Conservation (phyloP, 1,140 invertebrate genomes). For the Drosophila quadrilineata region DNA sequence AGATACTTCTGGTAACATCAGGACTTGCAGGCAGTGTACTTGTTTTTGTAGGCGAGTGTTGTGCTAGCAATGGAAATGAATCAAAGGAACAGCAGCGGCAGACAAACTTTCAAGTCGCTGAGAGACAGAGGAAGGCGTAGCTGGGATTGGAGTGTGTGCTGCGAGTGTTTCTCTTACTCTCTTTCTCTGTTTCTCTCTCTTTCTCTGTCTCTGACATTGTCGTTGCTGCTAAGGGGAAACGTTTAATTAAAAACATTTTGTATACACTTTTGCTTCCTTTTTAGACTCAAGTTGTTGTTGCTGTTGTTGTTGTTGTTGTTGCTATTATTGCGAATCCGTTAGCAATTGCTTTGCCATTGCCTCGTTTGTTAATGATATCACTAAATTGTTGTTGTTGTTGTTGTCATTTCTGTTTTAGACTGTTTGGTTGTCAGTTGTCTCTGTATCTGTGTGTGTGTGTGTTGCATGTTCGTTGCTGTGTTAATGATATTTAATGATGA, state of each 20-base stretch:
- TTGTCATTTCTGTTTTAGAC: conserved; percentile 44
- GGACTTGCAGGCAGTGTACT: no score
- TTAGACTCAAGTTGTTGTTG: conserved; percentile 25
- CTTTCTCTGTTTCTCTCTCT: conserved; percentile 1
- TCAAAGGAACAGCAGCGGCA: conserved; percentile 23
- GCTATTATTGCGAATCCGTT: conserved; percentile 72
- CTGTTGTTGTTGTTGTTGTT: conserved; percentile 13
- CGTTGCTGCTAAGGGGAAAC: conserved; percentile 48
- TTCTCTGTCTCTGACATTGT: conserved; percentile 35
- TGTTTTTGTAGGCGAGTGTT: no score
- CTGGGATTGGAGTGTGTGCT: background rate
- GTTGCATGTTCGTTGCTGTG: conserved; percentile 69
- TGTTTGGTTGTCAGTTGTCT: conserved; percentile 32
- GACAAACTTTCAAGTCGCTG: conserved; percentile 1
- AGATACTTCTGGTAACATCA: no score
- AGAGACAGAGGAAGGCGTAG: no score
- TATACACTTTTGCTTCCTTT: conserved; percentile 77
- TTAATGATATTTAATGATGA: conserved; percentile 79
- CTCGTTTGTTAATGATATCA: conserved; percentile 74
- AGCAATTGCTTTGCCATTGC: conserved; percentile 65
- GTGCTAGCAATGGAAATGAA: conserved; percentile 25
- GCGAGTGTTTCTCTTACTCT: background rate
- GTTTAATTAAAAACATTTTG: conserved; percentile 80
- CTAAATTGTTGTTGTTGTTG: conserved; percentile 46
- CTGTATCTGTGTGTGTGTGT: conserved; percentile 30